Evolutionary conservation across 2,888 invertebrate genomes (phyloP), one percentile per base, ranked within the genome.

Genomic region (Nomada hirtipes): DNA sequence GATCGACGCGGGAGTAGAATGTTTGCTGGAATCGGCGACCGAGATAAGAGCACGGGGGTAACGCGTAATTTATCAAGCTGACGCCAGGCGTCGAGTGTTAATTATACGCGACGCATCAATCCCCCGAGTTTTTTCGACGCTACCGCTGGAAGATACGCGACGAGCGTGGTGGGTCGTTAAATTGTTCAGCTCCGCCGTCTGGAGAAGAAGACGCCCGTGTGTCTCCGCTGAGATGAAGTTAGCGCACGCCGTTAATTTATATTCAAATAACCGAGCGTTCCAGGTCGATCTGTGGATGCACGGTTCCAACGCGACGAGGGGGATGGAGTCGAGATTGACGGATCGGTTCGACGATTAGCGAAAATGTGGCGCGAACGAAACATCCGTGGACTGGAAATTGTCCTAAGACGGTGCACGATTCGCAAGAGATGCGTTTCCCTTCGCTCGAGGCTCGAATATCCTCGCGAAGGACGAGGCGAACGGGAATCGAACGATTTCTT

Each of bases 401-500:
- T 50, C 59, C 59, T 9, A 52, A 71, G 42, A 65, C 29, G 55
- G n/a, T 4, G 26, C 65, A 26, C 64, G 55, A 57, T 63, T 47
- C 42, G 42, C 15, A 13, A n/a, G 36, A 26, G 68, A 29, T 57
- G 68, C 61, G 59, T 59, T 73, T 65, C 44, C 36, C 13, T 29
- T 52, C 44, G 63, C 2, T n/a, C 68, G 47, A 7, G 57, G 23
- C 36, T 50, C 55, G 79, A 59, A 68, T 73, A 79, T 67, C 63
- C 53, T 55, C 18, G 10, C 76, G 82, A 84, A 86, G 84, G 79
- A 86, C 84, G 55, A 63, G 47, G 67, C 59, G 76, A 86, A 77
- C 68, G 75, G 52, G 67, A 72, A 78, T 77, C 86, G 80, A 65
- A 65, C 80, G 76, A 84, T 82, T 86, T 86, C 84, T 86, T 86